These are phyloP conservation scores for Echeneis naucrates DNA, from an alignment of 2,797 vertebrate species.

Conservation along the genomic window DNA sequence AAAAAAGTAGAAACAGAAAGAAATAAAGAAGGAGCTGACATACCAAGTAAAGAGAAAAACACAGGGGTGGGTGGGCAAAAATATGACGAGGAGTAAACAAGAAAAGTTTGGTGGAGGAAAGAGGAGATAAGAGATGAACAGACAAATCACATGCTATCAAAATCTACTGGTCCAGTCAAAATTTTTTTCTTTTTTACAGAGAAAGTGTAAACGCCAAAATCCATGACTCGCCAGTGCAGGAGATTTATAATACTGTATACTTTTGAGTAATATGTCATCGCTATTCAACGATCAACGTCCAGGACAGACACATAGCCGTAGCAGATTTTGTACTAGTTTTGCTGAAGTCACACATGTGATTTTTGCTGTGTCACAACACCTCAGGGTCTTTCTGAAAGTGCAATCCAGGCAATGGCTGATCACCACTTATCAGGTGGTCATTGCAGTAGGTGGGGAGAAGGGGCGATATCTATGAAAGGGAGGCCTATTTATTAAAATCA, in stretches of 20 bases:
- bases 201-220: conserved; percentile 6
- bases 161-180: background rate
- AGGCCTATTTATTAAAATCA: no score
- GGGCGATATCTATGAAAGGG: no score
- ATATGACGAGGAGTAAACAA: background rate
- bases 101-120: background rate
- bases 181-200: background rate
- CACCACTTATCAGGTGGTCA: no score
- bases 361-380: no score
- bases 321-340: no score
- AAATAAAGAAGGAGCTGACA: background rate
- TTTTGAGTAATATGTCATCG: background rate
- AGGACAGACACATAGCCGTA: no score
- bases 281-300: background rate
- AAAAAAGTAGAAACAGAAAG: background rate
- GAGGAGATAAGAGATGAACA: background rate
- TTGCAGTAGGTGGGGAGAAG: no score
- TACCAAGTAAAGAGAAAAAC: no score
- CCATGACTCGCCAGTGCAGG: background rate
- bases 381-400: no score
- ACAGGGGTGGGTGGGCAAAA: background rate
- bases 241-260: background rate
- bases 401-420: no score
- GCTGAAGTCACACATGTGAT: no score
- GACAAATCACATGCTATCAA: conserved; percentile 24